Conservation (phyloP, 2,888 invertebrate species). For the Campoplex nolae region DNA sequence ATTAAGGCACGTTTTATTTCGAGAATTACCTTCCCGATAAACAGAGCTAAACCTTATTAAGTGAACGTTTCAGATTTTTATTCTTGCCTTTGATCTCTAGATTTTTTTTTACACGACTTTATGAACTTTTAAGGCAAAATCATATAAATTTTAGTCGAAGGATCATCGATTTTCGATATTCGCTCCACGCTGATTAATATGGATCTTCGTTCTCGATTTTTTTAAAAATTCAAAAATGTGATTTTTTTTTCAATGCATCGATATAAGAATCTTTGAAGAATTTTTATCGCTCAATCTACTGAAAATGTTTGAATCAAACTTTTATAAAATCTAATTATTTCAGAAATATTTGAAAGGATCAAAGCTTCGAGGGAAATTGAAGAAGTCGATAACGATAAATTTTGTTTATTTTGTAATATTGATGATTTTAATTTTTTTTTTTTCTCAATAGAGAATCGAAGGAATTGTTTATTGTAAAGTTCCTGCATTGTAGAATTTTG, state of each 20-base stretch:
- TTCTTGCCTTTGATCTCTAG: neutral
- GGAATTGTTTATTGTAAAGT: too few species aligned
- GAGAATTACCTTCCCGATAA: neutral
- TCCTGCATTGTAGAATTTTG: too few species aligned
- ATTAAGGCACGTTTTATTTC: neutral
- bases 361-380: too few species aligned
- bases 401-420: neutral
- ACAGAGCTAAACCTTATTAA: neutral
- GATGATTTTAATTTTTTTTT: too few species aligned
- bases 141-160: neutral
- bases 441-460: too few species aligned
- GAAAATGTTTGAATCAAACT: too few species aligned
- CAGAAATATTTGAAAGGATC: too few species aligned
- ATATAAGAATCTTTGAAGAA: too few species aligned
- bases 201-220: too few species aligned
- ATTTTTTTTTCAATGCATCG: neutral
- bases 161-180: neutral
- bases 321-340: too few species aligned
- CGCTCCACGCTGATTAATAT: too few species aligned
- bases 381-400: neutral
- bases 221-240: neutral
- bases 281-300: too few species aligned
- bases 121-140: neutral
- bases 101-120: neutral
- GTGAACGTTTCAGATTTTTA: slow-evolving; percentile 19